These are phyloP conservation scores for Poecilus cupreus DNA, from an alignment of 2,888 invertebrate genomes.

Conservation along the genomic window DNA sequence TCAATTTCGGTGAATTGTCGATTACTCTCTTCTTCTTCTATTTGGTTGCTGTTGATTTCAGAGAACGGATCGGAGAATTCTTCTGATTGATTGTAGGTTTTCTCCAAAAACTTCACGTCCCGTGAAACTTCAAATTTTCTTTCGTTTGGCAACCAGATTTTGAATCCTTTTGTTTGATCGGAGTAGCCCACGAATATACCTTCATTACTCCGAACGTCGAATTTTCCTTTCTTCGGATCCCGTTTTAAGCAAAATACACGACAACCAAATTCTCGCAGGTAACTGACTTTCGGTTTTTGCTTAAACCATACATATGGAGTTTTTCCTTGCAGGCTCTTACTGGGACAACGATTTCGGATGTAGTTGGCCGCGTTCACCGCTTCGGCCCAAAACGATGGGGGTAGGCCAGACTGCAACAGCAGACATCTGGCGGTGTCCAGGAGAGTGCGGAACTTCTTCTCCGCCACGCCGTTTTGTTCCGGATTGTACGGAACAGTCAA, in stretches of 20 bases:
- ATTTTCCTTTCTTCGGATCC: conserved; percentile 54
- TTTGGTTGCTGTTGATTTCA: too few species aligned
- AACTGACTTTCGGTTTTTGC: conserved; percentile 56
- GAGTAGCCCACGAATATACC: conserved; percentile 61
- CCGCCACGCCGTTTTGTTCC: conserved; percentile 67
- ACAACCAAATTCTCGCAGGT: conserved; percentile 63
- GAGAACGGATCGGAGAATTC: too few species aligned
- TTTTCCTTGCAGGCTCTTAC: conserved; percentile 54
- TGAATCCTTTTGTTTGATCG: conserved; percentile 63
- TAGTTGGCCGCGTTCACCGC: conserved; percentile 65
- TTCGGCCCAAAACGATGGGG: conserved; percentile 65
- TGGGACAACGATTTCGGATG: conserved; percentile 64
- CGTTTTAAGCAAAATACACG: conserved; percentile 51
- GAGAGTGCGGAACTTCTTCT: conserved; percentile 66
- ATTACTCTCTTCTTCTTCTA: too few species aligned
- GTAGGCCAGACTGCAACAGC: conserved; percentile 63
- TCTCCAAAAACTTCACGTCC: too few species aligned
- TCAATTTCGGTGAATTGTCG: too few species aligned
- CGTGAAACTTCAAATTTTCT: not conserved
- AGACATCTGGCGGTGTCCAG: conserved; percentile 65
- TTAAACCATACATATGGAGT: conserved; percentile 62
- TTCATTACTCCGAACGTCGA: conserved; percentile 54
- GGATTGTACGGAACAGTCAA: conserved; percentile 63
- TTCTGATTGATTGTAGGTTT: too few species aligned
- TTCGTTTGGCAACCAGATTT: conserved; percentile 61